A percentile compares a stretch with the other conserved stretches of the same genome.
Conservation (phyloP, 2,888 invertebrate genomes). For the Acleris laterana region DNA sequence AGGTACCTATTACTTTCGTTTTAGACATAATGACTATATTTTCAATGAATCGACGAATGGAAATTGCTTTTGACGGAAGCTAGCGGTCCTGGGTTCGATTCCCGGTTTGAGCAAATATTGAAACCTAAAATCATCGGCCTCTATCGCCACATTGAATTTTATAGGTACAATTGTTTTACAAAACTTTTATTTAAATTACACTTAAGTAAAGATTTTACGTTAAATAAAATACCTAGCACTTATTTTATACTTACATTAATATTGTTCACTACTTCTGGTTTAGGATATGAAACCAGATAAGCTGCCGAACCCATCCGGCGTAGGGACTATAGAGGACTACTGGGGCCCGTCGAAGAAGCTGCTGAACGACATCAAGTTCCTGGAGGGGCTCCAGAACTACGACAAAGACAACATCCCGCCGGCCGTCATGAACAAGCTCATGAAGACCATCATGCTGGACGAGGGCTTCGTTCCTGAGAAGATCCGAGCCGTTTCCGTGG, state of each 20-base stretch:
- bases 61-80: not conserved
- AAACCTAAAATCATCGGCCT: not conserved
- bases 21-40: too few relatives aligned
- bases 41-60: not conserved
- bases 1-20: too few relatives aligned
- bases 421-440: constrained; percentile 91
- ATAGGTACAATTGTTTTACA: too few relatives aligned
- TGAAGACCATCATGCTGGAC: constrained; percentile 91
- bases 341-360: constrained; percentile 96
- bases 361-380: constrained; percentile 95
- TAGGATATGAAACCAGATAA: constrained; percentile 95
- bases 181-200: too few relatives aligned
- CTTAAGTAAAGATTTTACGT: too few relatives aligned
- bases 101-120: too few relatives aligned
- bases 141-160: too few relatives aligned
- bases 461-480: constrained; percentile 97
- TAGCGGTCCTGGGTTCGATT: too few relatives aligned
- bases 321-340: constrained; percentile 94
- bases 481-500: constrained; percentile 93
- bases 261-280: not conserved
- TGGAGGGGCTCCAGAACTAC: constrained; percentile 93
- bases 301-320: constrained; percentile 91
- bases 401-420: constrained; percentile 97
- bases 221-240: too few relatives aligned
- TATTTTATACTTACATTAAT: too few relatives aligned